phyloP scores from a whole-genome alignment of 2,113 vertebrate genomes.

The Callipepla californica region DNA sequence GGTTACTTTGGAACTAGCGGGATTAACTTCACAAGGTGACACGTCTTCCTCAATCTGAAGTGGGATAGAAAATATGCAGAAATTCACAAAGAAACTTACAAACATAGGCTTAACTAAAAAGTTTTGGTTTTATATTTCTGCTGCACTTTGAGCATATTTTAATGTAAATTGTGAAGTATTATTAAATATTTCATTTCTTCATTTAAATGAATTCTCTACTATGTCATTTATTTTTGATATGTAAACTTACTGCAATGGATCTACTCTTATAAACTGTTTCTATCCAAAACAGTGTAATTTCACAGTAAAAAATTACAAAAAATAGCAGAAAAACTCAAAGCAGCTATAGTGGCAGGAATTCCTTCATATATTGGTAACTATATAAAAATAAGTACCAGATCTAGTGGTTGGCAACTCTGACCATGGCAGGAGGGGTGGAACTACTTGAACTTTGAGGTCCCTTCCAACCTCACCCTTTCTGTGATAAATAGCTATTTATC shows the following conservation, averaged over 20 bases:
- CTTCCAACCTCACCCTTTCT: no score
- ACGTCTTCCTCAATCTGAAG: not conserved
- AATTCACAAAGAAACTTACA: not conserved
- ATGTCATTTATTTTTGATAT: not conserved
- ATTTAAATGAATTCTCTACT: not conserved
- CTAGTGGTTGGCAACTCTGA: no score
- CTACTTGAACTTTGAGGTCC: no score
- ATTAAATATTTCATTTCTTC: not conserved
- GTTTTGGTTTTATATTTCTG: not conserved
- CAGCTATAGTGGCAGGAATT: not conserved
- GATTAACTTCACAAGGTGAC: not conserved
- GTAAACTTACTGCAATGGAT: not conserved
- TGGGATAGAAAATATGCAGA: not conserved
- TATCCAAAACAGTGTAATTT: not conserved
- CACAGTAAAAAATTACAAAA: not conserved
- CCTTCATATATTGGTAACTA: not conserved
- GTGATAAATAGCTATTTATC: not conserved
- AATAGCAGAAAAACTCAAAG: not conserved
- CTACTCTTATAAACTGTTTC: not conserved
- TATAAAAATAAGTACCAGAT: not conserved
- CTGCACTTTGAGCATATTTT: not conserved
- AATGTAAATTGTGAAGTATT: not conserved
- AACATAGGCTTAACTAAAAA: not conserved
- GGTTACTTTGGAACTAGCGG: not conserved
- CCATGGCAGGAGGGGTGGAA: no score